Conservation (phyloP, 92 coral and sea anemone species). For the Porites lobata region DNA sequence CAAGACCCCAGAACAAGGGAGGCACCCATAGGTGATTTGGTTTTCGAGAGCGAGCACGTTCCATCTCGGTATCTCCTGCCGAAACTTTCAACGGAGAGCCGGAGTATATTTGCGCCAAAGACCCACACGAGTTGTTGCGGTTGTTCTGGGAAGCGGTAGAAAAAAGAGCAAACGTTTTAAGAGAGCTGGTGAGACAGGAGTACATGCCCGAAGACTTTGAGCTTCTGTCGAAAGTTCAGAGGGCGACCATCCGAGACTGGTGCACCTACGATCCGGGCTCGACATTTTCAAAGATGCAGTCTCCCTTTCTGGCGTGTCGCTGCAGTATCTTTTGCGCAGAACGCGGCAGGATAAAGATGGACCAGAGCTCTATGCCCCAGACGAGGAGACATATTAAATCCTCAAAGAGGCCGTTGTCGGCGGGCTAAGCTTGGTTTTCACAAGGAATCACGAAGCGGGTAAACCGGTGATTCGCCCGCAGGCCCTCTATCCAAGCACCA, state of each 20-base stretch:
- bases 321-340: slow-evolving; percentile 3
- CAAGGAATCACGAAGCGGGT: background rate
- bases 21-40: too few species aligned
- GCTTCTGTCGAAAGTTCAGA: background rate
- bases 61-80: too few species aligned
- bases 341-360: background rate
- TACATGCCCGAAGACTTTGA: too few species aligned
- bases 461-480: background rate
- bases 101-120: too few species aligned
- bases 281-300: slow-evolving; percentile 48
- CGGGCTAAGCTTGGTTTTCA: background rate
- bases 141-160: too few species aligned
- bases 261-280: background rate
- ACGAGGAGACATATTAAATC: background rate
- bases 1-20: too few species aligned
- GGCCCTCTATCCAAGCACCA: background rate
- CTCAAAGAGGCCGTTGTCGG: background rate
- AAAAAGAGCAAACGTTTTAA: too few species aligned
- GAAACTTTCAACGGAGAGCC: too few species aligned
- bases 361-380: background rate
- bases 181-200: too few species aligned
- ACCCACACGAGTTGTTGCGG: too few species aligned
- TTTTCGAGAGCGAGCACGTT: too few species aligned
- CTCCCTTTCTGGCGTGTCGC: slow-evolving; percentile 26
- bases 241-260: background rate